Evolutionary conservation across 2,797 vertebrate genomes (phyloP).

Genomic region (Lithobates sylvaticus): DNA sequence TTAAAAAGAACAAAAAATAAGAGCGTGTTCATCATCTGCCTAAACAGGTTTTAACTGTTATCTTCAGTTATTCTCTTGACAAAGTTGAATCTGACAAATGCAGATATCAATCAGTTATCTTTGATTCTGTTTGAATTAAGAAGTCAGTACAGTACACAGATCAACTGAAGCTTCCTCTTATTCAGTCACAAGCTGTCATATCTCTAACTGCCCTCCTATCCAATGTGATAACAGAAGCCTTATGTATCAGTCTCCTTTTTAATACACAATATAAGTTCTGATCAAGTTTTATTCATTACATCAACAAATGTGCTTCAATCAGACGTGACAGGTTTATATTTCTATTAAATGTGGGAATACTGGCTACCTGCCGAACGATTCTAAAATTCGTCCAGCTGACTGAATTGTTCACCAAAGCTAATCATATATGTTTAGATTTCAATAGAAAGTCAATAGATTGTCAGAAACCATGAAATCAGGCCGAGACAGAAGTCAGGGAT

Average conservation of each 20-base stretch:
- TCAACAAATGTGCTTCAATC: background rate
- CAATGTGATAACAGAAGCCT: background rate
- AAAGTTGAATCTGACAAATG: background rate
- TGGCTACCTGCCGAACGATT: too few relatives aligned
- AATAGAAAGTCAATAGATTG: too few relatives aligned
- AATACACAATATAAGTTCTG: background rate
- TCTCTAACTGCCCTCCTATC: background rate
- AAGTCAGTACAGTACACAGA: background rate
- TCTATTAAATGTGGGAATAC: too few relatives aligned
- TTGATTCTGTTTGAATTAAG: background rate
- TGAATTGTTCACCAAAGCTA: too few relatives aligned
- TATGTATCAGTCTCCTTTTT: background rate
- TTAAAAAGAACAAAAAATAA: background rate
- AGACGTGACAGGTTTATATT: background rate
- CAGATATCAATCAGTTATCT: conserved; percentile 40
- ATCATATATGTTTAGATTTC: too few relatives aligned
- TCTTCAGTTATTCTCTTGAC: background rate
- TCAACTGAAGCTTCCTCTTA: background rate
- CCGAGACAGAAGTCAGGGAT: too few relatives aligned
- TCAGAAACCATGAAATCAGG: too few relatives aligned
- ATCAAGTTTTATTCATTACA: background rate
- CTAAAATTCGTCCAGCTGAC: too few relatives aligned
- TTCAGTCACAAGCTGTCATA: background rate
- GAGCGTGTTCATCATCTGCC: background rate
- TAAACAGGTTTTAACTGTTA: background rate